These are phyloP conservation scores for Anas georgica DNA, from an alignment of 2,797 vertebrate genomes.

Conservation along the genomic window DNA sequence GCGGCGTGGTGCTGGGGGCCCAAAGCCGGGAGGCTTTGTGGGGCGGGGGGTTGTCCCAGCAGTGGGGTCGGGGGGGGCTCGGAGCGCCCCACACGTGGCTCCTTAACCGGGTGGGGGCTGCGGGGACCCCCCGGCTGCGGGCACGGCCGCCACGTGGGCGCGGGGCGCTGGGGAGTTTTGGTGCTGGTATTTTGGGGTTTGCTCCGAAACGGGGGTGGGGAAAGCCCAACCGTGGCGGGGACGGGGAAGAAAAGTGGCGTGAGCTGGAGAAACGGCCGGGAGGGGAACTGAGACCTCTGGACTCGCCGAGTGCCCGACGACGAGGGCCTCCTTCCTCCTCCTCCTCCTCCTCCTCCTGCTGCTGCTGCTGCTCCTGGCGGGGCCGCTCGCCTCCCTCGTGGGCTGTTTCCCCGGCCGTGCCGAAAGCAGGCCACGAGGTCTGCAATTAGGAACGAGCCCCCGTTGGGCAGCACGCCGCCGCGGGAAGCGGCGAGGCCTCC, in stretches of 20 bases:
- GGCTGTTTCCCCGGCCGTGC: neutral
- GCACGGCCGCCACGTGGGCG: no score
- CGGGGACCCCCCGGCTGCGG: no score
- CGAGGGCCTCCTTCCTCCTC: neutral
- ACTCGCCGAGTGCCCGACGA: neutral
- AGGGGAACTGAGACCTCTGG: neutral
- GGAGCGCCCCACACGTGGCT: no score
- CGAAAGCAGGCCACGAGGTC: conserved; percentile 58
- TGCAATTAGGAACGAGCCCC: conserved; percentile 52
- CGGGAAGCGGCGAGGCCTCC: conserved; percentile 31
- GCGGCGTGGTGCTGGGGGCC: no score
- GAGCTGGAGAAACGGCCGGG: neutral
- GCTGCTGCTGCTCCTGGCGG: neutral
- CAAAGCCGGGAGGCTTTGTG: no score
- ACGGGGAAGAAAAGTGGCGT: neutral
- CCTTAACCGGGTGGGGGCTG: no score
- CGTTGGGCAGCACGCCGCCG: conserved; percentile 42
- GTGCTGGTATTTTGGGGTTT: no score
- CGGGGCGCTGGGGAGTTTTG: no score
- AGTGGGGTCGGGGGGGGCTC: no score
- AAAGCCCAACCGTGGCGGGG: neutral
- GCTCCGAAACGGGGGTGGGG: neutral
- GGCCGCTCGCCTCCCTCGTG: conserved; percentile 15
- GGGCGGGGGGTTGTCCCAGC: no score
- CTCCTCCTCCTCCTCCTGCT: conserved; percentile 1